Conservation (phyloP, 2,113 vertebrate genomes). For the Plectropomus leopardus region DNA sequence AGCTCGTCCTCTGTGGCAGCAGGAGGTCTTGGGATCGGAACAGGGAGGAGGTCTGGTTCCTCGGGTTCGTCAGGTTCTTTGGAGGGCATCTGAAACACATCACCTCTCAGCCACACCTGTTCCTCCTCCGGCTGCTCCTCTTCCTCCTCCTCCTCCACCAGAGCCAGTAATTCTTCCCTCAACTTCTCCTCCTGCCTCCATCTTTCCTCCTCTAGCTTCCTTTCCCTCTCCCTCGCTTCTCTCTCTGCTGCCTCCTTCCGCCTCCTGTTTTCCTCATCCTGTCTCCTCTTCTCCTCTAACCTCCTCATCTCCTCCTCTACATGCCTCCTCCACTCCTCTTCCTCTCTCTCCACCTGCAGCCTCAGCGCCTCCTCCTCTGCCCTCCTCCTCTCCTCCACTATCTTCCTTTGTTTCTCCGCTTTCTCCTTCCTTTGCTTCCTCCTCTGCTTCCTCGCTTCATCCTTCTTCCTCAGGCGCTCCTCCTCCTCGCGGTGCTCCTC, state of each 20-base stretch:
- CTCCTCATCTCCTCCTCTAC: constrained; percentile 50
- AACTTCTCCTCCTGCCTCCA: constrained; percentile 54
- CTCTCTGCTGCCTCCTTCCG: constrained; percentile 44
- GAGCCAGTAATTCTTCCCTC: constrained; percentile 57
- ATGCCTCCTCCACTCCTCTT: constrained; percentile 57
- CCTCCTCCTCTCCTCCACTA: constrained; percentile 64
- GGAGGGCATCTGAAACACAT: constrained; percentile 83
- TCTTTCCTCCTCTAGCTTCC: constrained; percentile 68
- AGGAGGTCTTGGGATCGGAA: constrained; percentile 59
- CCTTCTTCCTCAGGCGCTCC: constrained; percentile 71
- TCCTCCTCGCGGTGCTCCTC: constrained; percentile 73
- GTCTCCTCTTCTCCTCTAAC: constrained; percentile 31
- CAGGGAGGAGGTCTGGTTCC: constrained; percentile 50
- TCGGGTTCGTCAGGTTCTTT: constrained; percentile 56
- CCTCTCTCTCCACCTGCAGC: constrained; percentile 63
- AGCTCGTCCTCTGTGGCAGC: constrained; percentile 34
- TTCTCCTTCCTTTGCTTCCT: constrained; percentile 79
- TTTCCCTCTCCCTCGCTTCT: constrained; percentile 52
- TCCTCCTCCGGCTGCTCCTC: constrained; percentile 42
- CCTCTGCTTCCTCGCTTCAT: constrained; percentile 70
- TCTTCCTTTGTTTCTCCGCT: constrained; percentile 69
- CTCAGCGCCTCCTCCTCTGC: constrained; percentile 70
- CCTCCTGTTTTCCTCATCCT: constrained; percentile 57
- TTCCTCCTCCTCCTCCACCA: constrained; percentile 47
- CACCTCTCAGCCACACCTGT: constrained; percentile 84